These are phyloP conservation scores for Rhinopomastus cyanomelas DNA, from an alignment of 2,113 vertebrate species.

Conservation along the genomic window DNA sequence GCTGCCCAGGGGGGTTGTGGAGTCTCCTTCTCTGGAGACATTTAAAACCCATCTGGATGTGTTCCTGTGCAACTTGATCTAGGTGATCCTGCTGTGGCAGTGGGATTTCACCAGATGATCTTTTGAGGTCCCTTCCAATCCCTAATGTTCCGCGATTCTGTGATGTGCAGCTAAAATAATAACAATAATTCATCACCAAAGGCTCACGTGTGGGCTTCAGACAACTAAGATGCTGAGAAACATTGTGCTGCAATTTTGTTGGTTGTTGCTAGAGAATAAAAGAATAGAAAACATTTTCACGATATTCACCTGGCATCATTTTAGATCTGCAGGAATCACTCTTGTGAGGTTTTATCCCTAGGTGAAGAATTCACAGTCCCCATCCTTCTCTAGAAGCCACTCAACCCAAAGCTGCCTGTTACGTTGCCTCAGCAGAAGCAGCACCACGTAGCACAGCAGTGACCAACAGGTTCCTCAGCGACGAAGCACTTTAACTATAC, in stretches of 20 bases:
- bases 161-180: not conserved
- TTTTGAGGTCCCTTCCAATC: too few relatives aligned
- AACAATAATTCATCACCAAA: not conserved
- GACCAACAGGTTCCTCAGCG: not conserved
- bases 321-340: not conserved
- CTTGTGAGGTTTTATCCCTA: not conserved
- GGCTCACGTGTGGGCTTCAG: not conserved
- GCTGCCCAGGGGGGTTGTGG: too few relatives aligned
- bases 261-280: not conserved
- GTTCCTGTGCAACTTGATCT: too few relatives aligned
- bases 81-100: too few relatives aligned
- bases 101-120: too few relatives aligned
- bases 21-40: too few relatives aligned
- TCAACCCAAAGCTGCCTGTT: not conserved
- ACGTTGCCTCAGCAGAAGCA: not conserved
- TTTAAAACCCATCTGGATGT: too few relatives aligned
- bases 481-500: slow-evolving; percentile 21
- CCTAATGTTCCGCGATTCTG: too few relatives aligned
- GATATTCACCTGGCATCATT: not conserved
- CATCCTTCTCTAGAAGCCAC: not conserved
- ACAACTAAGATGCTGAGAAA: not conserved
- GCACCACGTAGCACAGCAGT: not conserved
- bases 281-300: not conserved
- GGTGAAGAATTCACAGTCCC: not conserved
- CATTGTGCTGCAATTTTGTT: not conserved